These are phyloP conservation scores for Sminthurinus aureus DNA, from an alignment of 2,888 invertebrate genomes.

Conservation along the genomic window DNA sequence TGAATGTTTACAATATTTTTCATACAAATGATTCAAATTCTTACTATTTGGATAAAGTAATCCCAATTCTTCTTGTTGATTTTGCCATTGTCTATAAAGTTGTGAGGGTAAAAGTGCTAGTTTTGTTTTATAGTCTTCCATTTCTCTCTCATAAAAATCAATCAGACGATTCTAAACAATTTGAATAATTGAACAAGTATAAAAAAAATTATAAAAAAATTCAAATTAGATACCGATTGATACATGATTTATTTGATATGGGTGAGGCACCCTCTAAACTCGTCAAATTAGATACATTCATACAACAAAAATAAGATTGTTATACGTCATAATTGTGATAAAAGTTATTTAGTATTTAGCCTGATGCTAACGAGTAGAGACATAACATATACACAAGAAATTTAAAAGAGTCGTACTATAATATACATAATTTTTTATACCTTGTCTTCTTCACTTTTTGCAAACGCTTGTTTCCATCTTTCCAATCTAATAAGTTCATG, in stretches of 20 bases:
- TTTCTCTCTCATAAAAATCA: constrained; percentile 48
- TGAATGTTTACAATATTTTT: not conserved
- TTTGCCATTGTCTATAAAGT: constrained; percentile 50
- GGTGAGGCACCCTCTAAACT: no score
- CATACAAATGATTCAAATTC: not conserved
- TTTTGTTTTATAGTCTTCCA: constrained; percentile 47
- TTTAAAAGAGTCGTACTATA: not conserved
- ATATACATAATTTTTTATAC: not conserved
- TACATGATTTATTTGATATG: no score
- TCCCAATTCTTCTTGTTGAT: constrained; percentile 48
- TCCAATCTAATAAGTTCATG: not conserved
- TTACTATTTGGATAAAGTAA: constrained; percentile 7
- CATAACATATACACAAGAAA: no score
- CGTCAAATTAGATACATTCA: no score
- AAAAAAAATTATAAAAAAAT: no score
- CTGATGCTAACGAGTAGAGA: no score
- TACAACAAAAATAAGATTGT: no score
- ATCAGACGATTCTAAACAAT: constrained; percentile 45
- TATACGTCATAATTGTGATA: not conserved
- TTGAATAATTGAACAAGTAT: no score
- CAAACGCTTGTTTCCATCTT: constrained; percentile 27
- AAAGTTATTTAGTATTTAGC: no score
- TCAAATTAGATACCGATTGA: no score
- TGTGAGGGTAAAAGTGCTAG: constrained; percentile 50
- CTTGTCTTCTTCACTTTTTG: constrained; percentile 33